These are phyloP conservation scores for Nycticorax nycticorax DNA, from an alignment of 2,113 vertebrate genomes.

Conservation along the genomic window DNA sequence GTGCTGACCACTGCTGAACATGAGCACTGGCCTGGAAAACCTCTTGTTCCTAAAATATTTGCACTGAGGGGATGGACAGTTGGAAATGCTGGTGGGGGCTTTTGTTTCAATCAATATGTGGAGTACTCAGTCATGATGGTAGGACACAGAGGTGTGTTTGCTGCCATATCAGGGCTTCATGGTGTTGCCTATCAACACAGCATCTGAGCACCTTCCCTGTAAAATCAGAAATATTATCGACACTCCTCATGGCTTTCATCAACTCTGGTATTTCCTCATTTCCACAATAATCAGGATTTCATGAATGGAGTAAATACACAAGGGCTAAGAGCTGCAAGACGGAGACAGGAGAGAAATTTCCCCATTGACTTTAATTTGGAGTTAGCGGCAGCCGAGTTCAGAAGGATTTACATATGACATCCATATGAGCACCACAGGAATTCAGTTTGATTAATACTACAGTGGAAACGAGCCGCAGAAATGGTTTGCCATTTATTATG, in stretches of 20 bases:
- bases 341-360: not conserved
- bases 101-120: not conserved
- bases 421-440: constrained; percentile 42
- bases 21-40: not conserved
- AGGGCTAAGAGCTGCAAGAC: not conserved
- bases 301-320: not conserved
- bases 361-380: not conserved
- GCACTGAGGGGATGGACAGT: not conserved
- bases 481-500: constrained; percentile 2
- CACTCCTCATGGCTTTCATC: not conserved
- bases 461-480: not conserved
- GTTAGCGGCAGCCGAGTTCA: not conserved
- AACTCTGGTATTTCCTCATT: not conserved
- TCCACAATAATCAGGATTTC: not conserved
- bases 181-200: not conserved
- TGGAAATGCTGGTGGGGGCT: not conserved
- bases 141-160: not conserved
- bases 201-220: not conserved
- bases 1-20: not conserved
- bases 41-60: not conserved
- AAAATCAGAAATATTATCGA: not conserved
- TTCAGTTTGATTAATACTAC: constrained; percentile 27
- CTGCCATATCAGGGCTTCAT: not conserved
- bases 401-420: constrained; percentile 41
- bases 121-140: not conserved